Evolutionary conservation across 2,113 vertebrate genomes (phyloP).

Genomic region (Neolamprologus hecqui): DNA sequence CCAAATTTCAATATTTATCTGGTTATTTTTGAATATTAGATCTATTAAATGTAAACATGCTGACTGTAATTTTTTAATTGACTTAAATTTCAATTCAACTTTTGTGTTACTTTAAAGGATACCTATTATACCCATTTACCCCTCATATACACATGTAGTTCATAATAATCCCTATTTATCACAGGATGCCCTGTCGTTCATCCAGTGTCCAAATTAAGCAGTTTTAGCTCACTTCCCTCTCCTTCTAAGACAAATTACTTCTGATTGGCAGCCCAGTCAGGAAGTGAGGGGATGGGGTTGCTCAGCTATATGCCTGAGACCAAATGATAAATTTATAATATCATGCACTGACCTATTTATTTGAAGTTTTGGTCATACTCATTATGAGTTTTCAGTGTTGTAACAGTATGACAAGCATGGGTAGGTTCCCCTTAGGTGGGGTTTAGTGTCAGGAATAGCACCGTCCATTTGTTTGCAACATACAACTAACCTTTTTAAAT

Average conservation of each 20-base stretch:
- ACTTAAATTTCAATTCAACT: background rate
- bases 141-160: background rate
- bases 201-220: background rate
- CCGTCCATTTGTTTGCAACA: background rate
- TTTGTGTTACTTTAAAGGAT: background rate
- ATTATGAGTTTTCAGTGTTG: background rate
- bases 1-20: background rate
- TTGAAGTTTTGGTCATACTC: background rate
- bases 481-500: background rate
- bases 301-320: background rate
- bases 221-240: background rate
- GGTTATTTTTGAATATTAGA: background rate
- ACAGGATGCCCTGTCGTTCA: background rate
- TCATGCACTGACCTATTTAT: background rate
- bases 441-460: background rate
- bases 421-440: background rate
- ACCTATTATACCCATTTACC: background rate
- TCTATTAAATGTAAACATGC: background rate
- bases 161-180: background rate
- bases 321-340: background rate
- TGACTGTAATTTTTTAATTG: background rate
- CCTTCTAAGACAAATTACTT: background rate
- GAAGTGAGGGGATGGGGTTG: accelerated
- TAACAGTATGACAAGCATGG: background rate
- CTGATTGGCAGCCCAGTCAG: background rate